Percentiles rank a stretch among this genome's conserved stretches.
Conservation (phyloP, 2,888 invertebrate species). For the Antitype chi region DNA sequence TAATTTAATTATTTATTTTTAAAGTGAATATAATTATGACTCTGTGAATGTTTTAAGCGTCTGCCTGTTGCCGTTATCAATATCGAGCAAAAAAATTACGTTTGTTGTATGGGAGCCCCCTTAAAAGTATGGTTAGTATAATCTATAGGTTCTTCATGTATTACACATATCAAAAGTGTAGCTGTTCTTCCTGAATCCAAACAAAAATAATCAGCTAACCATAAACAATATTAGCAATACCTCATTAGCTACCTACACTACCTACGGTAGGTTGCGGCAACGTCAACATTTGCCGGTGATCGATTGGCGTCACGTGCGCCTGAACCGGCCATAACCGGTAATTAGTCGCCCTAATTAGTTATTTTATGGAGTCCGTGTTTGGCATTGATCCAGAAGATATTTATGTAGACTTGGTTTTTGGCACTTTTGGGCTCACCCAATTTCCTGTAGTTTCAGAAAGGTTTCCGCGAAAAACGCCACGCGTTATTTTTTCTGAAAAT, state of each 20-base stretch:
- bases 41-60: no score
- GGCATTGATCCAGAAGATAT: constrained; percentile 53
- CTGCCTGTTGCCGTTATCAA: no score
- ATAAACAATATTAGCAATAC: constrained; percentile 26
- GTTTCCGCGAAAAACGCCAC: not conserved
- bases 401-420: constrained; percentile 25
- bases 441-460: not conserved
- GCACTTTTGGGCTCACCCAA: not conserved
- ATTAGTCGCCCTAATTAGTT: constrained; percentile 71
- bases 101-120: no score
- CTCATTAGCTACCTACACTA: constrained; percentile 51
- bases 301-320: constrained; percentile 69
- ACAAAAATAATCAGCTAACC: constrained; percentile 8
- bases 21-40: no score
- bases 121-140: not conserved
- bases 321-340: constrained; percentile 66
- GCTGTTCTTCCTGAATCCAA: not conserved
- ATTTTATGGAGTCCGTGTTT: constrained; percentile 65
- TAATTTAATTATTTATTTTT: no score
- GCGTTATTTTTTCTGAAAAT: not conserved
- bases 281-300: constrained; percentile 68
- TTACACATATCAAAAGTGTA: not conserved
- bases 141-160: not conserved
- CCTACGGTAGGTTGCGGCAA: constrained; percentile 47
- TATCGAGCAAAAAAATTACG: no score